Conservation (phyloP, 1,140 invertebrate species). For the Tetranychus urticae region DNA sequence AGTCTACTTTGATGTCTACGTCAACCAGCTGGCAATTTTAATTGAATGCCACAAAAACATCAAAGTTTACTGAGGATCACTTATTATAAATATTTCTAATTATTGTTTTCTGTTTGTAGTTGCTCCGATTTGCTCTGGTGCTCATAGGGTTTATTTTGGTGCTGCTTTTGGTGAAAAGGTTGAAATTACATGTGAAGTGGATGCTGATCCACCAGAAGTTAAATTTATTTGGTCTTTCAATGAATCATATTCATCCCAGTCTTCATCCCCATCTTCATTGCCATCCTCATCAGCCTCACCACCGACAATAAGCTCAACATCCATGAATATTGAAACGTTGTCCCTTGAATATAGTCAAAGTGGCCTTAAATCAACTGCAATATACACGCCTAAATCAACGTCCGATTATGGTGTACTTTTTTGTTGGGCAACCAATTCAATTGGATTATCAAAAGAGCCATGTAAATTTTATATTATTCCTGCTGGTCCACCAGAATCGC, state of each 20-base stretch:
- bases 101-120: background rate
- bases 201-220: constrained; percentile 1
- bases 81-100: background rate
- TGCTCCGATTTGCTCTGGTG: background rate
- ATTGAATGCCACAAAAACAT: background rate
- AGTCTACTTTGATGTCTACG: too few species aligned
- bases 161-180: background rate
- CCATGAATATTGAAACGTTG: background rate
- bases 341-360: background rate
- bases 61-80: background rate
- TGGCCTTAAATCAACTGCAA: constrained; percentile 1
- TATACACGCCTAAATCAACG: constrained; percentile 2
- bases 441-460: constrained; percentile 49
- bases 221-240: background rate
- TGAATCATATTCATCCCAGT: too few species aligned
- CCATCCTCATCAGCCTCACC: background rate
- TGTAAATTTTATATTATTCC: constrained; percentile 55
- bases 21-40: too few species aligned
- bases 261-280: too few species aligned
- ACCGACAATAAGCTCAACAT: background rate
- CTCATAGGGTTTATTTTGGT: background rate
- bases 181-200: constrained; percentile 1
- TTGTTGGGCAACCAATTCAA: constrained; percentile 59
- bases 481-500: constrained; percentile 23
- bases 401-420: constrained; percentile 45